A percentile compares a stretch with the other conserved stretches of the same genome.
Evolutionary conservation across 2,797 vertebrate species (phyloP).

Genomic region (Enteromius afrohamiltoni): DNA sequence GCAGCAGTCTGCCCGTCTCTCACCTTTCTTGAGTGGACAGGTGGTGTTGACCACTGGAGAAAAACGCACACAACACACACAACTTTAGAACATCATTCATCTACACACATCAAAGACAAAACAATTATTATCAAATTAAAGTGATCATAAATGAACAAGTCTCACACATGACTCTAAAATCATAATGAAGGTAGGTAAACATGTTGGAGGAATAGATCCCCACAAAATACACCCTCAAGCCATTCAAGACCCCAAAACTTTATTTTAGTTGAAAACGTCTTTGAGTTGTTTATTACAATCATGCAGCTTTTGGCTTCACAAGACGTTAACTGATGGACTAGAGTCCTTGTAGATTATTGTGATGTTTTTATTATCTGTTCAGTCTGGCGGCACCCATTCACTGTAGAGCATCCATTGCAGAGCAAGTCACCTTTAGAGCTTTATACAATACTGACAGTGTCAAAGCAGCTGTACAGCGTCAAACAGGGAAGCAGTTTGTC

Average conservation of each 20-base stretch:
- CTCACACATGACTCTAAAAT: neutral
- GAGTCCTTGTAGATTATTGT: neutral
- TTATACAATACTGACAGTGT: neutral
- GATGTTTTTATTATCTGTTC: neutral
- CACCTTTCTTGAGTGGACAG: constrained; percentile 56
- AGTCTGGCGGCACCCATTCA: neutral
- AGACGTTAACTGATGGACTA: neutral
- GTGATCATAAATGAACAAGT: neutral
- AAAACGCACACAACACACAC: constrained; percentile 52
- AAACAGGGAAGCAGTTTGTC: neutral
- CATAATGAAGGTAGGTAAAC: neutral
- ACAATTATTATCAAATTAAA: neutral
- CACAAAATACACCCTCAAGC: neutral
- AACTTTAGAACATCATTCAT: constrained; percentile 33
- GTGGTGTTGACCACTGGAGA: constrained; percentile 58
- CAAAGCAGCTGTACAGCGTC: neutral
- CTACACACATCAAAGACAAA: neutral
- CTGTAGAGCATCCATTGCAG: neutral
- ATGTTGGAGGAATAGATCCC: neutral
- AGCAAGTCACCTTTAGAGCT: neutral
- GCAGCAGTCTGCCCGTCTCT: constrained; percentile 42
- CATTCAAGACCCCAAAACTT: neutral
- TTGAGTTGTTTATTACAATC: neutral
- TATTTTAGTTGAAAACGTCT: neutral
- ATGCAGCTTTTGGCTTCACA: neutral